Evolutionary conservation across 2,888 invertebrate genomes (phyloP).

Genomic region (Drosophila subquinaria): DNA sequence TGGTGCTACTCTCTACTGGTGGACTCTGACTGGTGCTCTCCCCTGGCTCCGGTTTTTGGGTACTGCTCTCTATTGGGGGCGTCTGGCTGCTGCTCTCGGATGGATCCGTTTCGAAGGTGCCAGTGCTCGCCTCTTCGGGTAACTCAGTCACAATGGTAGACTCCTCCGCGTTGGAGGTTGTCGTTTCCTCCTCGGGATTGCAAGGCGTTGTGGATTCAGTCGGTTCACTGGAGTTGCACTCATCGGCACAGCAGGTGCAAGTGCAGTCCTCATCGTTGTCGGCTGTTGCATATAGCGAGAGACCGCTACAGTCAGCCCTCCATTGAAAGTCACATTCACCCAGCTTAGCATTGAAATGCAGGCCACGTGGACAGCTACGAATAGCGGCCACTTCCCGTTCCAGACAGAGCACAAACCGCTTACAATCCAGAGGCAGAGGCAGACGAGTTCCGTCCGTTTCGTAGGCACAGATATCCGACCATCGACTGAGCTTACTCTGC

Average conservation of each 20-base stretch:
- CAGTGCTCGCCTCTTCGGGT: slow-evolving; percentile 17
- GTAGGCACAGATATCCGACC: slow-evolving; percentile 58
- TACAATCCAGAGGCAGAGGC: slow-evolving; percentile 66
- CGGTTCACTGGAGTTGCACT: slow-evolving; percentile 33
- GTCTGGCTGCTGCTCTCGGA: background rate
- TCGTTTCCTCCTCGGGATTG: slow-evolving; percentile 8
- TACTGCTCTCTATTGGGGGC: background rate
- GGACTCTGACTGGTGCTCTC: background rate
- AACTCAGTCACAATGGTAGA: slow-evolving; percentile 4
- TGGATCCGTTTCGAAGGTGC: slow-evolving; percentile 12
- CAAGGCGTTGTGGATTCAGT: slow-evolving; percentile 24
- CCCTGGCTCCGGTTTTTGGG: background rate
- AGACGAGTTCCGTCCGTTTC: slow-evolving; percentile 68
- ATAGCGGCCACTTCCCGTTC: slow-evolving; percentile 50
- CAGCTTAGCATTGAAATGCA: slow-evolving; percentile 66
- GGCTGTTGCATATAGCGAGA: slow-evolving; percentile 33
- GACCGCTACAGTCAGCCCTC: slow-evolving; percentile 60
- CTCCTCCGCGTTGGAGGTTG: slow-evolving; percentile 6
- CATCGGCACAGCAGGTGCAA: slow-evolving; percentile 61
- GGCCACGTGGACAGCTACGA: slow-evolving; percentile 65
- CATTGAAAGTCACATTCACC: slow-evolving; percentile 74
- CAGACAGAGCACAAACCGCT: slow-evolving; percentile 67
- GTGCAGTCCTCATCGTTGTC: slow-evolving; percentile 38
- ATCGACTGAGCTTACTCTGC: slow-evolving; percentile 17
- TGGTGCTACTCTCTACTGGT: background rate